Conservation (phyloP, 2,888 invertebrate species). For the Syritta pipiens region DNA sequence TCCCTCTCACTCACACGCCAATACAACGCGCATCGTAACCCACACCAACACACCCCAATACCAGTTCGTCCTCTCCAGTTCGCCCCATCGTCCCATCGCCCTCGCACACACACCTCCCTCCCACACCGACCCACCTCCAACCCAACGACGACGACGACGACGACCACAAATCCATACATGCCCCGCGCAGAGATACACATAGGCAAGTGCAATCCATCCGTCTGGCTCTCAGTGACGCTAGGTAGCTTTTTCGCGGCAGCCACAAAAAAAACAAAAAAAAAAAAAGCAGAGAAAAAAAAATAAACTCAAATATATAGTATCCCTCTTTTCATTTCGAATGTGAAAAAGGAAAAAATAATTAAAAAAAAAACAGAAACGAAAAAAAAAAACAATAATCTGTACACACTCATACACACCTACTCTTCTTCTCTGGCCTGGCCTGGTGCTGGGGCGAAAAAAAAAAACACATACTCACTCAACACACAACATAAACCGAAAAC, state of each 20-base stretch:
- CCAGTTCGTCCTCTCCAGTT: constrained; percentile 27
- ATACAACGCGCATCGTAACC: constrained; percentile 1
- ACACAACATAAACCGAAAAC: constrained; percentile 65
- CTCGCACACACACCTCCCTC: constrained; percentile 38
- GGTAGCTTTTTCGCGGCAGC: constrained; percentile 69
- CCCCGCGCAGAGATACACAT: constrained; percentile 68
- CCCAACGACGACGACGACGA: neutral
- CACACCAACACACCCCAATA: constrained; percentile 35
- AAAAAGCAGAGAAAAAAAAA: too few relatives aligned
- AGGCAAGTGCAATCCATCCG: constrained; percentile 68
- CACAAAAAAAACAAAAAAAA: constrained; percentile 68
- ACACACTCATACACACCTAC: constrained; percentile 65
- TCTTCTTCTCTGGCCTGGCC: constrained; percentile 50
- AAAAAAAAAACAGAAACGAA: constrained; percentile 32
- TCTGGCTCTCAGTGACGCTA: constrained; percentile 69
- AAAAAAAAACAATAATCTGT: constrained; percentile 65
- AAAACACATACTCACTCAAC: constrained; percentile 37
- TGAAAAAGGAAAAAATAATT: constrained; percentile 65
- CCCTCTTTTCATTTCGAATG: constrained; percentile 68
- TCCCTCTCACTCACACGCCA: too few relatives aligned
- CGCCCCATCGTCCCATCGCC: constrained; percentile 34
- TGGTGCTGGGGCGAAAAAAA: constrained; percentile 31
- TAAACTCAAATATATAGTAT: constrained; percentile 63
- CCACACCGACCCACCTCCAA: neutral
- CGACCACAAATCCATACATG: constrained; percentile 53